phyloP scores from a whole-genome alignment of 1,140 invertebrate species.

The Eriosoma lanigerum region DNA sequence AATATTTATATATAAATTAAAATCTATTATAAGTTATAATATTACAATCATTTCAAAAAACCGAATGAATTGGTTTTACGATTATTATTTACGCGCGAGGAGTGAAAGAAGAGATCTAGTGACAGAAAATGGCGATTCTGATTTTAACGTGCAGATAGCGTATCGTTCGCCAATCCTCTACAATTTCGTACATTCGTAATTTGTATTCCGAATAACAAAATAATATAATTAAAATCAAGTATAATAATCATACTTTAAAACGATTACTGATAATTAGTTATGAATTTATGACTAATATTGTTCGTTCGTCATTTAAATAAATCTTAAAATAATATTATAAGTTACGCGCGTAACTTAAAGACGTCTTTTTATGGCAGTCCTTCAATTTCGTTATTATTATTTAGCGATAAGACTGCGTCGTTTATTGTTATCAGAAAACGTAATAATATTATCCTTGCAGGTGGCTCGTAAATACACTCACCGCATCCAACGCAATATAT shows the following conservation, averaged over 20 bases:
- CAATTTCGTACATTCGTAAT: constrained; percentile 2
- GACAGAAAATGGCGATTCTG: neutral
- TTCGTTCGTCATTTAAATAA: neutral
- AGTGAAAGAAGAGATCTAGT: neutral
- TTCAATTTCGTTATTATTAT: constrained; percentile 37
- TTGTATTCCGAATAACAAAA: neutral
- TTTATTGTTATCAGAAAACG: constrained; percentile 21
- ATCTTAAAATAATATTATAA: neutral
- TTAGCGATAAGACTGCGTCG: constrained; percentile 20
- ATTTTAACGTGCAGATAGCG: constrained; percentile 23
- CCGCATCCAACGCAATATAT: neutral
- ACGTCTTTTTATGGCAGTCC: constrained; percentile 10
- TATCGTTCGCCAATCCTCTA: neutral
- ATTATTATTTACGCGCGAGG: neutral
- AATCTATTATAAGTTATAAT: neutral
- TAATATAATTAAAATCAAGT: too few relatives aligned
- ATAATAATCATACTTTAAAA: too few relatives aligned
- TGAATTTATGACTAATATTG: neutral
- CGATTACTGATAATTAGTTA: too few relatives aligned
- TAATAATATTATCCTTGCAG: constrained; percentile 35
- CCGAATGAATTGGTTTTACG: neutral
- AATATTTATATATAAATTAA: neutral
- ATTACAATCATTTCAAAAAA: neutral
- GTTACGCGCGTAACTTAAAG: constrained; percentile 18
- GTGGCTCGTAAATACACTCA: constrained; percentile 12